Base-by-base conservation (phyloP, 2,797 vertebrate species). In the Meda fulgida region DNA sequence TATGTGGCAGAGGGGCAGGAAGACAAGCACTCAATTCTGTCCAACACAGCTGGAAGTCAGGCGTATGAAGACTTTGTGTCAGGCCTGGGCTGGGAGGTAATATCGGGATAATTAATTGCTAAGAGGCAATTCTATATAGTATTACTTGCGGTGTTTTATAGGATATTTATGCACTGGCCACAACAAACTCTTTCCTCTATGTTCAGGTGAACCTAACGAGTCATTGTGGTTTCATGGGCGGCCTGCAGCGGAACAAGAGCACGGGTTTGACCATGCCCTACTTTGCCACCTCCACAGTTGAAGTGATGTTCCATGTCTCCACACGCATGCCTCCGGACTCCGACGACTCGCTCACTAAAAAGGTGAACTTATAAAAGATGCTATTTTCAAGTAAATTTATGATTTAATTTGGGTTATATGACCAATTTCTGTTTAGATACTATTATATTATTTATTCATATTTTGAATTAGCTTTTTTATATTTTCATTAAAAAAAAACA, bases 1-100 rank as follows among this genome's bases (percentile, higher is more conserved):
- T 99, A 99, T 81, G 97, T 99, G 87, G 98, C 98, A 36, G 98
- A 99, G 91, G 98, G 98, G 66, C 98, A 99, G 93, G 98, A 99
- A 92, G 98, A 99, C 93, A 99, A 99, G 91, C 97, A 99, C 94
- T 99, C 98, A 87, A 99, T 99, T 89, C 96, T 99, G 70, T 98
- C 97, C 23, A 99, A 99, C 91, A 98, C 96, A 81, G 95, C 96
- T 0, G 98, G 98, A 92, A 99, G 98, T 93, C 97, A 99, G 92
- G 97, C 97, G 36, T 99, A 99, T 86, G 98, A 99, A 85, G 97
- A 99, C 95, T 99, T 99, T 92, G 97, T 99, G 86, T 98, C 97
- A 76, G 98, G 98, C 81, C 96, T 99, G 91, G 98, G 98, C 87
- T 99, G 98, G 98, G 98, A 99, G 97, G 98, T 99, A 96, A 89